phyloP scores from a whole-genome alignment of 2,888 invertebrate species.

The Laothoe populi region DNA sequence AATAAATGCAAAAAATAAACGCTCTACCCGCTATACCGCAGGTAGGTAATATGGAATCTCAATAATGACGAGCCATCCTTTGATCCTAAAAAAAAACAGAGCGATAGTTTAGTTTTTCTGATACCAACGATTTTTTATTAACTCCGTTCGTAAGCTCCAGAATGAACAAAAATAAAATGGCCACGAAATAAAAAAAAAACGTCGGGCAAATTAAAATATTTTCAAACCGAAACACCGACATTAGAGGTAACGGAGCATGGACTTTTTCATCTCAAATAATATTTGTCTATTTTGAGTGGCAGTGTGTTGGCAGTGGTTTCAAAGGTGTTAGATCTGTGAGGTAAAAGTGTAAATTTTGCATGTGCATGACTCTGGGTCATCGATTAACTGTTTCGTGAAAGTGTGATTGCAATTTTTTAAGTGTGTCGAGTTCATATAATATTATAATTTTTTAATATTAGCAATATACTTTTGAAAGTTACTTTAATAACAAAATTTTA shows the following conservation, averaged over 20 bases:
- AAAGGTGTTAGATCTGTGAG: conserved; percentile 29
- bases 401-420: conserved; percentile 39
- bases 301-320: conserved; percentile 9
- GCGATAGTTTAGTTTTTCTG: conserved; percentile 25
- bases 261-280: conserved; percentile 5
- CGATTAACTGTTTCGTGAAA: conserved; percentile 41
- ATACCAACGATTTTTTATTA: conserved; percentile 21
- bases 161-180: conserved; percentile 12
- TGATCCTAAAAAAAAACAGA: conserved; percentile 24
- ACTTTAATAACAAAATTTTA: neutral
- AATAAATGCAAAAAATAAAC: conserved; percentile 8
- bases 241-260: neutral
- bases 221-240: neutral
- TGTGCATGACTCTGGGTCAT: conserved; percentile 38
- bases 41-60: conserved; percentile 27
- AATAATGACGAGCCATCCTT: conserved; percentile 24
- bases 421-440: conserved; percentile 13
- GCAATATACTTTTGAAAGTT: neutral
- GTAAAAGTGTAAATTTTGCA: conserved; percentile 41
- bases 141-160: neutral
- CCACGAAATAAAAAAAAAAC: neutral
- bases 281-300: conserved; percentile 19
- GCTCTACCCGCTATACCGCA: conserved; percentile 6
- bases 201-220: neutral
- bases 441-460: neutral